phyloP scores from a whole-genome alignment of 2,113 vertebrate genomes.

The Percopsis transmontana region DNA sequence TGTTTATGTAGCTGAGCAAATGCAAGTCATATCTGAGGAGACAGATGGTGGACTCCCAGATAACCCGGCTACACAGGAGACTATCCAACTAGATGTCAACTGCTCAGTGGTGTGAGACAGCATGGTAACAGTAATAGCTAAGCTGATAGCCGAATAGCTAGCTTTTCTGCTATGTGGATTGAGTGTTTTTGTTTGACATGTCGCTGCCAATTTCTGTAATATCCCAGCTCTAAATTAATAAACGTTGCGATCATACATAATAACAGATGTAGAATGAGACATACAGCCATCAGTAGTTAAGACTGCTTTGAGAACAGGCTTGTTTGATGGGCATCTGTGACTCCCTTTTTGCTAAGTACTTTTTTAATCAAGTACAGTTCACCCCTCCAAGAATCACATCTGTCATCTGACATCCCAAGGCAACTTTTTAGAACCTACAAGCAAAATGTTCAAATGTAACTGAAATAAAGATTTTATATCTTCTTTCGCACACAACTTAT shows the following conservation, averaged over 20 bases:
- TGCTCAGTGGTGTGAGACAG: background rate
- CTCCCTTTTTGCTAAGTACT: background rate
- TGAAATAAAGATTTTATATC: no score
- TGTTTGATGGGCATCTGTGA: slow-evolving; percentile 5
- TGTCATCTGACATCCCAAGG: background rate
- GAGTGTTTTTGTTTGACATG: background rate
- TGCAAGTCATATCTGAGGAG: slow-evolving; percentile 22
- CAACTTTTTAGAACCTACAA: background rate
- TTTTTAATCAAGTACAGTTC: background rate
- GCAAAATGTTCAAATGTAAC: no score
- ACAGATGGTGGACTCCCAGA: slow-evolving; percentile 22
- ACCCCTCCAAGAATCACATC: slow-evolving; percentile 6
- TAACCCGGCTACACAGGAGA: slow-evolving; percentile 17
- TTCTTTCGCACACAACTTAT: no score
- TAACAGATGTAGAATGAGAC: background rate
- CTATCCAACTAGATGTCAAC: slow-evolving; percentile 22
- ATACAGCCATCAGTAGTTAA: background rate
- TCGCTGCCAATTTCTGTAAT: no score
- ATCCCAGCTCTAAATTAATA: background rate
- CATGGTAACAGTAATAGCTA: slow-evolving; percentile 4
- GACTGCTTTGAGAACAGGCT: background rate
- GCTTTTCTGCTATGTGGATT: background rate
- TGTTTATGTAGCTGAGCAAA: slow-evolving; percentile 42
- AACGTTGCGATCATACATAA: background rate
- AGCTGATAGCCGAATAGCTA: background rate